Percentiles rank a stretch among this genome's conserved stretches.
Conservation (phyloP, 1,140 invertebrate genomes). For the Pinna nobilis region DNA sequence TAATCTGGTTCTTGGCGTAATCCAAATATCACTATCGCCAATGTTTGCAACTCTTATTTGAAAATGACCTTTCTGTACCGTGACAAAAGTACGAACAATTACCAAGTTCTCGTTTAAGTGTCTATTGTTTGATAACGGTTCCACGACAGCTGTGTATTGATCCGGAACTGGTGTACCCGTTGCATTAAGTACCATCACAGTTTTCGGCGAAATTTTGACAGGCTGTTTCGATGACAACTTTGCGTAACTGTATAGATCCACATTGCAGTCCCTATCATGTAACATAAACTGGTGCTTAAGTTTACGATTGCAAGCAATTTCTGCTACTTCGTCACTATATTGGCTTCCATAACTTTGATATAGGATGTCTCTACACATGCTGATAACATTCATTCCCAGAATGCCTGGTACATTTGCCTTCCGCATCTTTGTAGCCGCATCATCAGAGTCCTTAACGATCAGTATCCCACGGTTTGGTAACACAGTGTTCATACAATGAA, state of each 20-base stretch:
- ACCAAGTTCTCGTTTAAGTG: slow-evolving; percentile 2
- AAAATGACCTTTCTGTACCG: slow-evolving; percentile 4
- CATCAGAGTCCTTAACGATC: slow-evolving; percentile 23
- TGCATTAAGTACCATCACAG: slow-evolving; percentile 1
- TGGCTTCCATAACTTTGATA: neutral
- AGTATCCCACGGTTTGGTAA: slow-evolving; percentile 2
- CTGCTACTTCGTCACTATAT: neutral
- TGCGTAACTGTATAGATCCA: neutral
- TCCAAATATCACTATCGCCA: slow-evolving; percentile 20
- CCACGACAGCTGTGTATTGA: slow-evolving; percentile 13
- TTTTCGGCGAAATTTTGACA: slow-evolving; percentile 8
- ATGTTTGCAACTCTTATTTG: slow-evolving; percentile 11
- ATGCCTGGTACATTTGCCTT: slow-evolving; percentile 15
- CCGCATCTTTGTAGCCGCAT: neutral
- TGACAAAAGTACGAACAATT: slow-evolving; percentile 4
- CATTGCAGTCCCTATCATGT: neutral
- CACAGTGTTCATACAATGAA: neutral
- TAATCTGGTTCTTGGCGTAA: too few relatives aligned
- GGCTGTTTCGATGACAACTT: slow-evolving; percentile 3
- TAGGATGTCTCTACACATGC: slow-evolving; percentile 5
- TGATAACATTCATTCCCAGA: slow-evolving; percentile 21
- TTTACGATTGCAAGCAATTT: neutral
- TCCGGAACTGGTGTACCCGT: neutral
- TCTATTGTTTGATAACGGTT: slow-evolving; percentile 2
- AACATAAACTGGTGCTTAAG: slow-evolving; percentile 10